Evolutionary conservation across 2,888 invertebrate genomes (phyloP), one percentile per base, ranked within the genome.

Genomic region (Parnassius glacialis): DNA sequence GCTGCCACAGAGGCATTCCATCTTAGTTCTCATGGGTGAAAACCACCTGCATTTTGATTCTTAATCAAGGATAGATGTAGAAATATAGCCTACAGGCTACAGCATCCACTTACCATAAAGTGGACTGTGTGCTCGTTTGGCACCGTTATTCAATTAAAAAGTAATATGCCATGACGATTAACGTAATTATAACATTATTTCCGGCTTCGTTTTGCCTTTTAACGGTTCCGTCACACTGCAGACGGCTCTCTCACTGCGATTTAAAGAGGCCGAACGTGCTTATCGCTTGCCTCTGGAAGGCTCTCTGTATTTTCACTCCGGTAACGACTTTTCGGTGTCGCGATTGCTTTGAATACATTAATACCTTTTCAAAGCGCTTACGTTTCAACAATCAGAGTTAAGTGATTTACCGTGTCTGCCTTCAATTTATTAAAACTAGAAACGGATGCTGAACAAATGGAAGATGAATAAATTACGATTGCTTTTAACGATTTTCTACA

Each of bases 241-340:
- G 12, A 7, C 12, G 45, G n/a, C n/a, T 34, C 61, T 55, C 58
- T 50, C 47, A 25, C 43, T 20, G 9, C 55, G 13, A 7, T 34
- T 34, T 44, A 61, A 66, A 63, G 65, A 61, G 63, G 51, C 64
- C 62, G 64, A 67, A 68, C 75, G 75, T 73, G 74, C 73, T 72
- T 67, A 70, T 71, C 65, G 65, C 52, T 68, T 62, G 62, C 56
- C 58, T 51, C 50, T 67, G 43, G 63, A 72, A 70, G 47, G 67
- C 70, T 34, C 73, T 74, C 59, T 62, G 68, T 65, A 65, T 64
- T 64, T 67, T 66, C 53, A 25, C 42, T 64, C 62, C 68, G 64
- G 61, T 68, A 62, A 69, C 68, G 65, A 68, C 70, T 71, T 74
- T 70, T 69, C 64, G 66, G 64, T 65, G 65, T 64, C 62, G 55